Evolutionary conservation across 1,140 invertebrate genomes (phyloP).

Genomic region (Heterodera carotae): DNA sequence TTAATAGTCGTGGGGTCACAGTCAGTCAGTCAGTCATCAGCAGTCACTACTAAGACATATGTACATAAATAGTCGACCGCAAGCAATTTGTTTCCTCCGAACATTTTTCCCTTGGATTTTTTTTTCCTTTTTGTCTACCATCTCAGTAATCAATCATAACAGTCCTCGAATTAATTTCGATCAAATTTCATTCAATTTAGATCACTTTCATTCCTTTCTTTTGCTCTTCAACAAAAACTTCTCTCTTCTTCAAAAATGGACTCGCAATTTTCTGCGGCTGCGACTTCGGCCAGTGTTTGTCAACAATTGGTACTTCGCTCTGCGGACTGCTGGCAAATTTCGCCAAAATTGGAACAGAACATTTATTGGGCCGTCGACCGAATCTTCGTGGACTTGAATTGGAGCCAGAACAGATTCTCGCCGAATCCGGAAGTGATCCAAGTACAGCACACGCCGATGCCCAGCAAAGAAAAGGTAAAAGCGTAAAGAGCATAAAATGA

Average conservation of each 20-base stretch:
- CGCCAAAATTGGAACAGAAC: slow-evolving; percentile 37
- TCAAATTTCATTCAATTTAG: not conserved
- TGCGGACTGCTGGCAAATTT: slow-evolving; percentile 44
- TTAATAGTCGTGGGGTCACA: too few species aligned
- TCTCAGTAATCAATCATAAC: too few species aligned
- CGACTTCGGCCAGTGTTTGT: not conserved
- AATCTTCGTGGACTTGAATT: slow-evolving; percentile 37
- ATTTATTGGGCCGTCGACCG: slow-evolving; percentile 34
- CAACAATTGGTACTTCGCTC: slow-evolving; percentile 24
- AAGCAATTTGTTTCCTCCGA: too few species aligned
- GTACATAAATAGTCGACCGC: not conserved
- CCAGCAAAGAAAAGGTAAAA: slow-evolving; percentile 35
- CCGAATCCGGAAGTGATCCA: slow-evolving; percentile 33
- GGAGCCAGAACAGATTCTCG: slow-evolving; percentile 33
- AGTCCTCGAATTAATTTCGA: too few species aligned
- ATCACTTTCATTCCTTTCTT: not conserved
- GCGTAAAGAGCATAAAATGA: not conserved
- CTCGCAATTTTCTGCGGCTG: not conserved
- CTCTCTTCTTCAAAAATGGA: not conserved
- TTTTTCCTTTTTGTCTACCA: not conserved
- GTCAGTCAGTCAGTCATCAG: not conserved
- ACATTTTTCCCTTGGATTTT: too few species aligned
- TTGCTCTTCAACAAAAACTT: not conserved
- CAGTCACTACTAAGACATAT: too few species aligned
- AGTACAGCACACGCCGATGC: slow-evolving; percentile 40